Conservation (phyloP, 1,140 invertebrate species). For the Temnothorax longispinosus region DNA sequence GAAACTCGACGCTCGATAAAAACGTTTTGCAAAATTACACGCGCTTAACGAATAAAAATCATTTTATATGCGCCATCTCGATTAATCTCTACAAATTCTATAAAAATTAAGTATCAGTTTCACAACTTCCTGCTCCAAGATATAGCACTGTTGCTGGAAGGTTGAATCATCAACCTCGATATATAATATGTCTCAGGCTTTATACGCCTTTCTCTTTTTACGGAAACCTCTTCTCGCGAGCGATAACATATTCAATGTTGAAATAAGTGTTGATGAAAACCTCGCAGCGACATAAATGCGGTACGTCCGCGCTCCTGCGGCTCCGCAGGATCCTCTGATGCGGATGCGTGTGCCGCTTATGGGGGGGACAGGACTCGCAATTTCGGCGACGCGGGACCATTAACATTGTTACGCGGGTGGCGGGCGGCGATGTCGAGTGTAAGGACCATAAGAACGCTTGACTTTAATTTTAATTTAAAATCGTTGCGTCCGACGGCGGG, state of each 20-base stretch:
- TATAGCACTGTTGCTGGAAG: not conserved
- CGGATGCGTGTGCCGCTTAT: conserved; percentile 23
- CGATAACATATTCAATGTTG: conserved; percentile 27
- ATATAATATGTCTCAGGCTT: not conserved
- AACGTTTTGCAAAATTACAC: conserved; percentile 2
- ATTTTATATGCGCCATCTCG: not conserved
- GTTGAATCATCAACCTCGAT: conserved; percentile 17
- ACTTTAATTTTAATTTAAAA: conserved; percentile 86
- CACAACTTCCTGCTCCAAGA: not conserved
- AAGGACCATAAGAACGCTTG: conserved; percentile 78
- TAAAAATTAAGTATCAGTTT: conserved; percentile 8
- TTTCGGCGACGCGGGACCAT: conserved; percentile 78
- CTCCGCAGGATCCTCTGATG: conserved; percentile 6
- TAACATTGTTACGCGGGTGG: conserved; percentile 83
- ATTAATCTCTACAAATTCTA: not conserved
- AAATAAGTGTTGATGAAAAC: conserved; percentile 60
- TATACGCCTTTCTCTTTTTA: not conserved
- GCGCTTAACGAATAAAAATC: not conserved
- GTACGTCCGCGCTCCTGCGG: conserved; percentile 26
- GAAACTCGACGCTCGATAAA: not conserved
- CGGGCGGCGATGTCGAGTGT: conserved; percentile 76
- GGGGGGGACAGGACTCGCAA: conserved; percentile 69
- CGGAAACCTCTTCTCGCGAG: not conserved
- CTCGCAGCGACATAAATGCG: conserved; percentile 36
- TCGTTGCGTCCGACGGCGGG: conserved; percentile 77